Base-by-base conservation (phyloP, 2,797 vertebrate genomes). In the Pagetopsis macropterus region DNA sequence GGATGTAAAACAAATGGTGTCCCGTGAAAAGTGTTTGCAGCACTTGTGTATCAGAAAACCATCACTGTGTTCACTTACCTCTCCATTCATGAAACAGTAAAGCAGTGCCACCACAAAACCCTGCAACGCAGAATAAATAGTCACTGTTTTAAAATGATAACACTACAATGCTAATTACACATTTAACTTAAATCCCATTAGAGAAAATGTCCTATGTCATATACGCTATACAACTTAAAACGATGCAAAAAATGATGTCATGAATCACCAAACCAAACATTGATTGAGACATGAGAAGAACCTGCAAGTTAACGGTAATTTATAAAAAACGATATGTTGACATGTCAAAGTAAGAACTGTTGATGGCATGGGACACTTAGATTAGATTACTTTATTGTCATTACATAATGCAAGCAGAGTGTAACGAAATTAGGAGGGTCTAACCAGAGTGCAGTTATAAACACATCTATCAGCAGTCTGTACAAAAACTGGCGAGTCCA, bases 1-100 rank as follows among this genome's bases (percentile, higher is more conserved):
- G 27, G 19, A 48, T 17, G 16, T 41, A 11, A 23, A 2, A 37
- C 1, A 37, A 51, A 48, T 16, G 37, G 59, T 70, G 17, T 37
- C 33, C 16, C 40, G 4, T 14, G 2, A 19, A 13, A 21, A 10
- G 41, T 49, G 0, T 43, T 57, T 37, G 31, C 43, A 40, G 9
- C 3, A 60, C 5, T 8, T 59, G 72, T 57, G 4, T 10, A 44
- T 67, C 3, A n/a, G 0, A 31, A 63, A 65, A 17, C 4, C 2
- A 2, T 17, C 23, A 5, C 6, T 49, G 13, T 1, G 19, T 65
- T 72, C 19, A 70, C 95, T 83, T 88, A 97, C 96, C 94, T 97
- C 96, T 87, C 94, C 95, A 0, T 97, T 97, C 86, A 97, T 94
- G 90, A 97, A 97, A 65, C 96, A 97, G 87, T 97, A 97, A 1